A percentile compares a stretch with the other conserved stretches of the same genome.
Conservation (phyloP, 2,113 vertebrate species). For the Phrynocephalus versicolor region DNA sequence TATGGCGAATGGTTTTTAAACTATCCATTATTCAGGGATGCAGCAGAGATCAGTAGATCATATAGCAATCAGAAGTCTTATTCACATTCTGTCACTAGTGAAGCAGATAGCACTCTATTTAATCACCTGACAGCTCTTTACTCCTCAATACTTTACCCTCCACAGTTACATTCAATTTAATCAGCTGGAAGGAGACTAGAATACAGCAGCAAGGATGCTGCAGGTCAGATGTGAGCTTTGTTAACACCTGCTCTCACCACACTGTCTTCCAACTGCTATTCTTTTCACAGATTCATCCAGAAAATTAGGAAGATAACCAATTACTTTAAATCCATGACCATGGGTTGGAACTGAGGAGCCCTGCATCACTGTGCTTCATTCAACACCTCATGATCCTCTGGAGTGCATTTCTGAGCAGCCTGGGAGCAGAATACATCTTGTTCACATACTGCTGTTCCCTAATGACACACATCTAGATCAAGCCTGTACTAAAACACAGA, state of each 20-base stretch:
- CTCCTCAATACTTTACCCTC: background rate
- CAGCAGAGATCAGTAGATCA: no score
- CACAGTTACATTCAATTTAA: background rate
- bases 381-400: background rate
- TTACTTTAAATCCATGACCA: background rate
- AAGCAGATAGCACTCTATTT: slow-evolving; percentile 2
- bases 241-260: background rate
- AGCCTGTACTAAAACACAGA: background rate
- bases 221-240: background rate
- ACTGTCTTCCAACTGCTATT: background rate
- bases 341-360: background rate
- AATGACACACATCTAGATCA: background rate
- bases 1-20: no score
- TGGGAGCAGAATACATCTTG: background rate
- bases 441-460: background rate
- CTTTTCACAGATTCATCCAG: background rate
- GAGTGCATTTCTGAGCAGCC: background rate
- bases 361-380: background rate
- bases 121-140: background rate
- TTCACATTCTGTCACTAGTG: background rate
- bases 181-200: rapidly evolving
- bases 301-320: slow-evolving; percentile 20
- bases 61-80: no score
- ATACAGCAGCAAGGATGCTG: background rate
- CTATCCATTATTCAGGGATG: no score